A percentile compares a stretch with the other conserved stretches of the same genome.
These are phyloP conservation scores for Poecile atricapillus DNA, from an alignment of 2,113 vertebrate genomes.

Conservation along the genomic window DNA sequence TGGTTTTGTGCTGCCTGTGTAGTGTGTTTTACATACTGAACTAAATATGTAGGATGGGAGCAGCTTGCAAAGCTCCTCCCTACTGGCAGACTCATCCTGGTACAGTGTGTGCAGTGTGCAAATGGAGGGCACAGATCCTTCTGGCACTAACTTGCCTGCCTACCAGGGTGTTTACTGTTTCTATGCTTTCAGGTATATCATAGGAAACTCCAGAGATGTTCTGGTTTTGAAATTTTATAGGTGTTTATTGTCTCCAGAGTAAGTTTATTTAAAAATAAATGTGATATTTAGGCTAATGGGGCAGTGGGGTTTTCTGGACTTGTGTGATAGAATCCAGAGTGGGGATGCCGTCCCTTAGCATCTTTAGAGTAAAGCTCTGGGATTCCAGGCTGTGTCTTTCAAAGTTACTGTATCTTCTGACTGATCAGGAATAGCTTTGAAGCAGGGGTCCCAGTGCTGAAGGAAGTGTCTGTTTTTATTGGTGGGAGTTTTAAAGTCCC, in stretches of 20 bases:
- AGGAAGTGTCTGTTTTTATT: neutral
- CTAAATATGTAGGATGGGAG: neutral
- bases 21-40: neutral
- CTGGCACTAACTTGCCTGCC: neutral
- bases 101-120: neutral
- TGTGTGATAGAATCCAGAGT: neutral
- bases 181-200: neutral
- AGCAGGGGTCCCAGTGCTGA: accelerated
- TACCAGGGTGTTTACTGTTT: neutral
- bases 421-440: neutral
- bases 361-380: neutral
- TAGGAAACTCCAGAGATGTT: neutral
- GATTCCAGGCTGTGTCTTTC: neutral
- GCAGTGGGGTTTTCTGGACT: neutral
- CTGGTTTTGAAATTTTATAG: neutral
- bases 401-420: neutral
- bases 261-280: neutral
- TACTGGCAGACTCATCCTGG: neutral
- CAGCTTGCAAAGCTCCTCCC: neutral
- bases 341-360: neutral
- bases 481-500: neutral
- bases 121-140: neutral
- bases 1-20: neutral
- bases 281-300: neutral
- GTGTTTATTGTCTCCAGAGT: neutral